phyloP scores from a whole-genome alignment of 2,113 vertebrate species.

The western clawed frog (Xenopus tropicalis) region DNA sequence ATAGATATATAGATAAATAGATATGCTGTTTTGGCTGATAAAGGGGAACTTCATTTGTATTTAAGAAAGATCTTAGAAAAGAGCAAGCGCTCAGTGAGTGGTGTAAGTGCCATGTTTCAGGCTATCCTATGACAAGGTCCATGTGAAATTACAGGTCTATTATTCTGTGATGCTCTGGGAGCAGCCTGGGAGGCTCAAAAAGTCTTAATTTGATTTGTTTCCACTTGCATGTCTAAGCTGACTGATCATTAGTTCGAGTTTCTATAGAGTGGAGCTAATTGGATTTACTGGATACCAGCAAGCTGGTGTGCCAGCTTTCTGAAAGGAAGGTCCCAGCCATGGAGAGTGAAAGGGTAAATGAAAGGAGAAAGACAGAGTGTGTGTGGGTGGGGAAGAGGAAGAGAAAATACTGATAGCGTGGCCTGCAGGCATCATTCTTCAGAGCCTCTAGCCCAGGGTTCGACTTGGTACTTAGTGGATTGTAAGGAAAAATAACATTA shows the following conservation, averaged over 20 bases:
- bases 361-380: conserved; percentile 7
- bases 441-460: conserved; percentile 31
- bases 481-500: conserved; percentile 68
- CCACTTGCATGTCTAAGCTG: conserved; percentile 38
- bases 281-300: conserved; percentile 50
- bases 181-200: conserved; percentile 46
- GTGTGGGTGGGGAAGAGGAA: neutral
- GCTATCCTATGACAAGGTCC: conserved; percentile 28
- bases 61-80: no score
- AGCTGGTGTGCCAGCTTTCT: conserved; percentile 43
- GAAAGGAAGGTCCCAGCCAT: conserved; percentile 19
- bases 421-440: conserved; percentile 34
- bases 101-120: conserved; percentile 4
- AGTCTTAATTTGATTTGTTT: conserved; percentile 49
- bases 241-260: conserved; percentile 45
- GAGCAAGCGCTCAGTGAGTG: no score
- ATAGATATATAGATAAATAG: no score
- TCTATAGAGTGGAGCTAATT: conserved; percentile 52
- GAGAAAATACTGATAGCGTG: neutral
- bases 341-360: neutral
- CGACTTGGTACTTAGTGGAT: conserved; percentile 37
- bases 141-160: conserved; percentile 34
- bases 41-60: no score
- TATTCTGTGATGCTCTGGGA: conserved; percentile 17
- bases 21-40: no score